Evolutionary conservation across 2,888 invertebrate genomes (phyloP).

Genomic region (Dolichopus griseipennis): DNA sequence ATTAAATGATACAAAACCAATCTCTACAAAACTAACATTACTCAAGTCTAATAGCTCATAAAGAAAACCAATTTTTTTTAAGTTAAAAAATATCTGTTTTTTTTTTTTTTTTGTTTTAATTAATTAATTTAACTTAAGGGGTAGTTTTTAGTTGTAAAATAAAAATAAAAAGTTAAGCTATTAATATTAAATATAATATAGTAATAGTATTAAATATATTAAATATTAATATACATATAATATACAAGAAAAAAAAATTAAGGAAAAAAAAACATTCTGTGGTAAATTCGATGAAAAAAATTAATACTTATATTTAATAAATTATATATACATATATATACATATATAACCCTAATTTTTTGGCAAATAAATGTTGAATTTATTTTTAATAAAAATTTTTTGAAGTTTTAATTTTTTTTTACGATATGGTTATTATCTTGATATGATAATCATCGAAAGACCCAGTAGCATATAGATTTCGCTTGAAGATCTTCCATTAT

Average conservation of each 20-base stretch:
- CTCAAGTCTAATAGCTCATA: slow-evolving; percentile 2
- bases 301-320: too few relatives aligned
- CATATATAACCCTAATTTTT: not conserved
- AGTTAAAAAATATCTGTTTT: not conserved
- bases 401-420: not conserved
- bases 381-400: not conserved
- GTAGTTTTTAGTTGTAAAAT: slow-evolving; percentile 1
- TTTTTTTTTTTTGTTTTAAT: not conserved
- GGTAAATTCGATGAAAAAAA: not conserved
- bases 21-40: slow-evolving; percentile 42
- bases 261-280: not conserved
- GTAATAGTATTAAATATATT: not conserved
- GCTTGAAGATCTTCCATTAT: too few relatives aligned
- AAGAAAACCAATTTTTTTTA: not conserved
- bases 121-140: not conserved
- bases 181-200: not conserved
- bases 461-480: too few relatives aligned
- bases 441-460: too few relatives aligned
- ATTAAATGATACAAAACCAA: slow-evolving; percentile 22
- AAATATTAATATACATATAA: not conserved
- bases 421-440: not conserved
- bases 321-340: not conserved
- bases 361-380: not conserved
- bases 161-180: not conserved
- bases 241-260: not conserved